Evolutionary conservation across 1,140 invertebrate genomes (phyloP).

Genomic region (Trichoplusia ni): DNA sequence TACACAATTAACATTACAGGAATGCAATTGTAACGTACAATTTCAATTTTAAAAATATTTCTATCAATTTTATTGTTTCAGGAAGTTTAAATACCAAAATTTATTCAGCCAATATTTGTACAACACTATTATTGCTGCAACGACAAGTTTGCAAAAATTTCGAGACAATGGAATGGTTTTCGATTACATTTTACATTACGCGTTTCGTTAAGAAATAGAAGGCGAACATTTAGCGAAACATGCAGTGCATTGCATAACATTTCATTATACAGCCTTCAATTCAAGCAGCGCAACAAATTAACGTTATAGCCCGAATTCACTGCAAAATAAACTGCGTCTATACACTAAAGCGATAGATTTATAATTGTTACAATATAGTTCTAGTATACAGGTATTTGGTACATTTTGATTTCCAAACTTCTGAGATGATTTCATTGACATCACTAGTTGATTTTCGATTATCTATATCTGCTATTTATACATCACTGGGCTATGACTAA

Average conservation of each 20-base stretch:
- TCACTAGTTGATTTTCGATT: no score
- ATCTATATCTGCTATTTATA: no score
- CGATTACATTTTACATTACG: neutral
- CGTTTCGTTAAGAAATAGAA: constrained; percentile 1
- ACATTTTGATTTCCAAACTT: no score
- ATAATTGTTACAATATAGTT: no score
- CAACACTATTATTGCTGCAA: neutral
- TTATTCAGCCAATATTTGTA: neutral
- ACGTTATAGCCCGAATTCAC: neutral
- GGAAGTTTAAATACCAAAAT: neutral
- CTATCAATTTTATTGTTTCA: no score
- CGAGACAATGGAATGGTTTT: constrained; percentile 12
- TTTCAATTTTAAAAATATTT: constrained; percentile 1
- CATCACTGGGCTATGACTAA: no score
- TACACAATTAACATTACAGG: constrained; percentile 67
- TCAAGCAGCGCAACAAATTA: neutral
- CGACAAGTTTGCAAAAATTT: neutral
- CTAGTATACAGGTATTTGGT: no score
- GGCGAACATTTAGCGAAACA: neutral
- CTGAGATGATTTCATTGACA: no score
- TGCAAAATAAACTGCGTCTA: neutral
- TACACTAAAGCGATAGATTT: no score
- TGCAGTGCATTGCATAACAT: neutral
- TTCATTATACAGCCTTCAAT: constrained; percentile 9
- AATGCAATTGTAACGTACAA: constrained; percentile 53